Evolutionary conservation across 1,140 invertebrate genomes (phyloP).

Genomic region (Hyposmocoma kahamanoa): DNA sequence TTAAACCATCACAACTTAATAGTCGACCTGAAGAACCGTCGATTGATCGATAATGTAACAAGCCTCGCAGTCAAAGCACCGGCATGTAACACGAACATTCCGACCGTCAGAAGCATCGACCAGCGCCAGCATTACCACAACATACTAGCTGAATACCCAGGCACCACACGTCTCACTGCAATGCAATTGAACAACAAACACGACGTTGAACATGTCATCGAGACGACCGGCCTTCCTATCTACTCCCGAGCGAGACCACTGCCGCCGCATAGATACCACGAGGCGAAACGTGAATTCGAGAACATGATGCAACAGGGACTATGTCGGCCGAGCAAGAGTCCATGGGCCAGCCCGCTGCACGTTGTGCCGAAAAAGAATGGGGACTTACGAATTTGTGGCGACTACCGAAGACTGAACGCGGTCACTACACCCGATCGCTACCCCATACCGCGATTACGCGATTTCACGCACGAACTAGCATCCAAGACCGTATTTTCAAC

Average conservation of each 20-base stretch:
- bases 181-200: not conserved
- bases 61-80: too few relatives aligned
- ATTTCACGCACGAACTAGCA: slow-evolving; percentile 26
- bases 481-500: slow-evolving; percentile 38
- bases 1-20: not conserved
- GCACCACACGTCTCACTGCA: slow-evolving; percentile 30
- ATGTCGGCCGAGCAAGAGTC: slow-evolving; percentile 17
- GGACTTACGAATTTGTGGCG: slow-evolving; percentile 56
- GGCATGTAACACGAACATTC: too few relatives aligned
- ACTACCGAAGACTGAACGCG: slow-evolving; percentile 47
- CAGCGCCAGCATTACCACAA: slow-evolving; percentile 13
- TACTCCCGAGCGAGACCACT: slow-evolving; percentile 37
- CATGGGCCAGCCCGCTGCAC: slow-evolving; percentile 62
- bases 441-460: slow-evolving; percentile 27
- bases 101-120: slow-evolving; percentile 10
- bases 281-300: slow-evolving; percentile 44
- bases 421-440: slow-evolving; percentile 37
- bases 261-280: slow-evolving; percentile 36
- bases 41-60: not conserved
- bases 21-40: not conserved
- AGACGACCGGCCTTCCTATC: slow-evolving; percentile 46
- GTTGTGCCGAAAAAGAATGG: slow-evolving; percentile 59
- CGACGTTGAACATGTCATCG: slow-evolving; percentile 21
- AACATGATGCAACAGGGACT: slow-evolving; percentile 28
- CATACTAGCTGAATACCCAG: slow-evolving; percentile 21